These are phyloP conservation scores for Drosophila macrospina DNA, from an alignment of 2,888 invertebrate genomes.

Conservation along the genomic window DNA sequence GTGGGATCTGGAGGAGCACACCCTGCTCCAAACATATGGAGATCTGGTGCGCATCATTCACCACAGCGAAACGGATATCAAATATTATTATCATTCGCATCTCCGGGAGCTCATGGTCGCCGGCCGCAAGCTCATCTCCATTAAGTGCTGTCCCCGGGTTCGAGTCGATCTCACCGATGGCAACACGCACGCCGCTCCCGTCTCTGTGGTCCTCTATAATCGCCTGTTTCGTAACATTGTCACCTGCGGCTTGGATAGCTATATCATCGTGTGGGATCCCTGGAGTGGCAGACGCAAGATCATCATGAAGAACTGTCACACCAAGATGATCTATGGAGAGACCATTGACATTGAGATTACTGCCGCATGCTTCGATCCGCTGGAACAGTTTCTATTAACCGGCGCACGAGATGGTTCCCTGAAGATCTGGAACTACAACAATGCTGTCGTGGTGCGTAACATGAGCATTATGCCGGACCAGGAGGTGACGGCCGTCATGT, in stretches of 20 bases:
- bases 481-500: conserved; percentile 87
- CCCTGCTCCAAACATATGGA: conserved; percentile 89
- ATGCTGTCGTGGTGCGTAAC: conserved; percentile 90
- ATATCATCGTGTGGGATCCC: conserved; percentile 93
- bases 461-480: conserved; percentile 88
- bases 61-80: conserved; percentile 87
- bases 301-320: conserved; percentile 90
- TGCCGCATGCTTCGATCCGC: conserved; percentile 88
- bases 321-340: conserved; percentile 88
- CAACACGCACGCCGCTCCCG: conserved; percentile 89
- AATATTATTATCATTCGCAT: conserved; percentile 88
- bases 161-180: conserved; percentile 90
- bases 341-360: conserved; percentile 84
- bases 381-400: conserved; percentile 90
- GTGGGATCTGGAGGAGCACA: conserved; percentile 90
- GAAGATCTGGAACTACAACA: conserved; percentile 93
- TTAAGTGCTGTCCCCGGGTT: conserved; percentile 89
- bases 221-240: conserved; percentile 90
- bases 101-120: conserved; percentile 89
- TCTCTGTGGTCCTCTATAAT: conserved; percentile 91
- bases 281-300: conserved; percentile 89
- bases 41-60: conserved; percentile 88
- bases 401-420: conserved; percentile 92
- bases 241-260: conserved; percentile 92
- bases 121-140: conserved; percentile 88